Evolutionary conservation across 35 echinoderm and acorn worm genomes (phyloP), one percentile per base, ranked within the genome.

Genomic region (Lytechinus pictus): DNA sequence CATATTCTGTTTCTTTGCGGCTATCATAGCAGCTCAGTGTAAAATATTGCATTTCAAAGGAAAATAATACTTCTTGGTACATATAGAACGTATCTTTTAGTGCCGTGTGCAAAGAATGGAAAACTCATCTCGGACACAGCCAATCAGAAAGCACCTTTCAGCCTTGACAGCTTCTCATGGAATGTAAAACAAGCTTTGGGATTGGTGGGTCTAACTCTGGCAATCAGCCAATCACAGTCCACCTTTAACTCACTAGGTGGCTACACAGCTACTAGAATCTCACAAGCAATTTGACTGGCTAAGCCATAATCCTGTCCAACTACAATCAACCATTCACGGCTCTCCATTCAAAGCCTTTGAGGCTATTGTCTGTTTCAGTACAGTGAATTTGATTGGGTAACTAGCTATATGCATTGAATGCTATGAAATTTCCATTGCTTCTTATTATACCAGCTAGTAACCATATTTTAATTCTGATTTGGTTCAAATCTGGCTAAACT

Each of bases 61-160:
- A 79, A 79, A 79, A 93, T 93, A 93, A 93, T 93, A 93, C 92
- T 93, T 93, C 16, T 52, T 90, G 88, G 88, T 33, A 90, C 52
- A 90, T 90, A 90, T 10, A 54, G 28, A 89, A 12, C 14, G 92
- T 93, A 90, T 52, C 29, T 54, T 93, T 93, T 93, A 27, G 92
- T 93, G 92, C 92, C 53, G 92, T 93, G 52, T 93, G 92, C 55
- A 93, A 57, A 93, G 54, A 54, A 55, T 53, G 52, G 92, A 57
- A 93, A 90, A 93, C 52, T 53, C 55, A 8, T 14, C 9, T 93
- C 28, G 3, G 92, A 93, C 92, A 93, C 92, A 93, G 55, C 92
- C 92, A 93, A 93, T 93, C 92, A 93, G 54, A 93, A 93, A 93
- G 92, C 88, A 90, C 88, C 88, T 90, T 90, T 90, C 88, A 90